Percentiles rank a stretch among this genome's conserved stretches.
These are phyloP conservation scores for Ernsta delagoae DNA, from an alignment of 2,888 invertebrate genomes.

Conservation along the genomic window DNA sequence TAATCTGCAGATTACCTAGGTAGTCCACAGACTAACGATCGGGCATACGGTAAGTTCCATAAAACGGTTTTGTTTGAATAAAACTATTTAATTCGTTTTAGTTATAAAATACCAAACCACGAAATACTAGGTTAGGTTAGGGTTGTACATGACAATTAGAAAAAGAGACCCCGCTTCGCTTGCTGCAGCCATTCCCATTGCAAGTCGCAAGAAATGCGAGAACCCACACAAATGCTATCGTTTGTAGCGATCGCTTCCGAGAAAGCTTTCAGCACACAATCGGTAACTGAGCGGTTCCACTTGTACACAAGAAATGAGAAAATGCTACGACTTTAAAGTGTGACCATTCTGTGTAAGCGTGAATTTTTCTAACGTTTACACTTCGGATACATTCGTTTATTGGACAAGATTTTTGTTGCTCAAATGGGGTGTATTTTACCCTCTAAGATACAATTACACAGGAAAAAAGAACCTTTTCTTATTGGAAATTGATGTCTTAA, in stretches of 20 bases:
- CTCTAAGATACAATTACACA: not conserved
- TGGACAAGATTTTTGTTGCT: not conserved
- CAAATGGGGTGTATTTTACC: not conserved
- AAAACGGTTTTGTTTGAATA: too few species aligned
- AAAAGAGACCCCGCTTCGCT: too few species aligned
- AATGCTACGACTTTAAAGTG: not conserved
- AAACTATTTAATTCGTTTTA: too few species aligned
- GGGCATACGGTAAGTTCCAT: too few species aligned
- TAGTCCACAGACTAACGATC: too few species aligned
- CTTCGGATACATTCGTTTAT: not conserved
- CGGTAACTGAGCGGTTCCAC: conserved; percentile 8
- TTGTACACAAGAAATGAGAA: not conserved
- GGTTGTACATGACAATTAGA: too few species aligned
- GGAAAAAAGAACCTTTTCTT: not conserved
- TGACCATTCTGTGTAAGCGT: not conserved
- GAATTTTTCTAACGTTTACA: not conserved
- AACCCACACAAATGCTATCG: conserved; percentile 16
- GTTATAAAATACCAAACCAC: too few species aligned
- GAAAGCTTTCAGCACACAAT: conserved; percentile 16
- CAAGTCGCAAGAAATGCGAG: conserved; percentile 6
- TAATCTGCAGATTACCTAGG: too few species aligned
- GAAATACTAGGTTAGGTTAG: too few species aligned
- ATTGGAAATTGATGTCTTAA: conserved; percentile 1
- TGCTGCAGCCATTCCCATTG: not conserved
- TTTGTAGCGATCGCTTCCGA: conserved; percentile 14